These are phyloP conservation scores for Perccottus glenii DNA, from an alignment of 2,113 vertebrate genomes.

Conservation along the genomic window DNA sequence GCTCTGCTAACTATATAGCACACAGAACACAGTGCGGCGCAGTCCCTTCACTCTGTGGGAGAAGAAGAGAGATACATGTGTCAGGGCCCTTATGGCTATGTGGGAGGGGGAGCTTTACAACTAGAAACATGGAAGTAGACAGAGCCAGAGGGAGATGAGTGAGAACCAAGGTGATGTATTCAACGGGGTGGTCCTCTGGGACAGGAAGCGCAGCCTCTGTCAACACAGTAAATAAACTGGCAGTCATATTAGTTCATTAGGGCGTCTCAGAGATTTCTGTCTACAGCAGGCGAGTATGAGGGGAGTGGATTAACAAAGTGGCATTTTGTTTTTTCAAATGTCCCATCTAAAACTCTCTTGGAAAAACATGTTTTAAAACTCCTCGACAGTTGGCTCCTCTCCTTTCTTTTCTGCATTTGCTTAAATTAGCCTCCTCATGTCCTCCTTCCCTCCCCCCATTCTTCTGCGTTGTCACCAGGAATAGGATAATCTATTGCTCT, in stretches of 20 bases:
- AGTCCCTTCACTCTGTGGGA: slow-evolving; percentile 37
- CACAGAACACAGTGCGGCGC: slow-evolving; percentile 26
- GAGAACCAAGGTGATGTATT: slow-evolving; percentile 38
- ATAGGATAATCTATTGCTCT: slow-evolving; percentile 68
- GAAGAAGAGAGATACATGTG: slow-evolving; percentile 55
- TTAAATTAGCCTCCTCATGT: slow-evolving; percentile 68
- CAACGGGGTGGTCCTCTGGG: slow-evolving; percentile 32
- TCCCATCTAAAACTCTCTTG: slow-evolving; percentile 19
- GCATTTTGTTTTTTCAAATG: slow-evolving; percentile 39
- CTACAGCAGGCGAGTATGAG: slow-evolving; percentile 24
- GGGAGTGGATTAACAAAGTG: slow-evolving; percentile 43
- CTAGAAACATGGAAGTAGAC: background rate
- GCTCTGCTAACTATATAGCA: slow-evolving; percentile 54
- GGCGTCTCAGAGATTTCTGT: slow-evolving; percentile 53
- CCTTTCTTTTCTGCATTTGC: slow-evolving; percentile 41
- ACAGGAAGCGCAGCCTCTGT: slow-evolving; percentile 42
- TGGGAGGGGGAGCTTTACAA: slow-evolving; percentile 37
- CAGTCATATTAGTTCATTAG: slow-evolving; percentile 62
- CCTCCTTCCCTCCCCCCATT: slow-evolving; percentile 37
- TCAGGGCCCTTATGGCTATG: slow-evolving; percentile 58
- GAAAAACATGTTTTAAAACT: slow-evolving; percentile 38
- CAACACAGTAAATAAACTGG: slow-evolving; percentile 58
- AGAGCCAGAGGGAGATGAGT: background rate
- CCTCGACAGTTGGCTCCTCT: slow-evolving; percentile 33
- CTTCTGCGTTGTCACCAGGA: slow-evolving; percentile 63